A percentile compares a stretch with the other conserved stretches of the same genome.
These are phyloP conservation scores for Pteruthius melanotis DNA, from an alignment of 2,113 vertebrate genomes.

Conservation along the genomic window DNA sequence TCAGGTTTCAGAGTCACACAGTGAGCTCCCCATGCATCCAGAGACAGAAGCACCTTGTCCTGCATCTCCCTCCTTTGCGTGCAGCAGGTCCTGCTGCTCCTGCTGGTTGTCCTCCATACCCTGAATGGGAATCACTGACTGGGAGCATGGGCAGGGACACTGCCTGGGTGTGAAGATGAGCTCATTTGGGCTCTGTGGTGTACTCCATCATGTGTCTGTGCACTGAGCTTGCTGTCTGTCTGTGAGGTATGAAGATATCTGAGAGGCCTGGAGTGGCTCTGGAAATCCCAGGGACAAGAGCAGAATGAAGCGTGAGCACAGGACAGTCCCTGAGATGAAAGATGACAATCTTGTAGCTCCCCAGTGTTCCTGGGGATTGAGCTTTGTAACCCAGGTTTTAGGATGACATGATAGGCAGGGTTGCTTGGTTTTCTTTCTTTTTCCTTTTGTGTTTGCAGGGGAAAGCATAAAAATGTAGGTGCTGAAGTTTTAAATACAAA, in stretches of 20 bases:
- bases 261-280: neutral
- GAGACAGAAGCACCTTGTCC: neutral
- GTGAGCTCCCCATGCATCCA: neutral
- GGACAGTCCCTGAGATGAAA: neutral
- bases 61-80: neutral
- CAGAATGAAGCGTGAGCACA: fast-evolving
- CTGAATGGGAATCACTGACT: neutral
- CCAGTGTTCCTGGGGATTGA: neutral
- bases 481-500: slow-evolving; percentile 20
- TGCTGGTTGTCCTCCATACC: neutral
- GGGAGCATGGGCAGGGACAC: neutral
- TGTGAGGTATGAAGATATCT: neutral
- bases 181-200: neutral
- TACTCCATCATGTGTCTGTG: fast-evolving
- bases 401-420: neutral
- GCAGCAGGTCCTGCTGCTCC: neutral
- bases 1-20: neutral
- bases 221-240: neutral
- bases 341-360: neutral
- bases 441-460: neutral
- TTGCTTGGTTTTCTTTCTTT: neutral
- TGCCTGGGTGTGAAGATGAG: neutral
- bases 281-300: neutral
- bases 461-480: neutral
- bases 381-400: neutral